Evolutionary conservation across 2,888 invertebrate genomes (phyloP), one percentile per base, ranked within the genome.

Genomic region (Heliconius sara): DNA sequence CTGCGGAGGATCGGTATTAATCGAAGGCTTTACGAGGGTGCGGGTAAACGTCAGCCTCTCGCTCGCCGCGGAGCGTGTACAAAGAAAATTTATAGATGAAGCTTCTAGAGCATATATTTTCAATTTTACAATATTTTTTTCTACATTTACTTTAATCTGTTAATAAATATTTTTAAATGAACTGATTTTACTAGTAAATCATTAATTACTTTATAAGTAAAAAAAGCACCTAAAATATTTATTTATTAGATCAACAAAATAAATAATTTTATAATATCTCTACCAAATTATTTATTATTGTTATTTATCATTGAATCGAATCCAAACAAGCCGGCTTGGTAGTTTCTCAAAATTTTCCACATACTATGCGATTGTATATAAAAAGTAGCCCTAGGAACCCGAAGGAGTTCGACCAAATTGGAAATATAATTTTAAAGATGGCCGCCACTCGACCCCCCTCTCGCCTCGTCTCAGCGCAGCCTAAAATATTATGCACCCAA

Each of bases 401-500:
- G 88, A 93, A 93, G 89, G 88, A 92, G 91, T 90, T 91, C 91
- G 88, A 86, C 90, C 91, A 91, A 94, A 94, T 93, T 94, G 92
- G 93, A 94, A 94, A 95, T 93, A 94, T 93, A 92, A 93, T 93
- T 95, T 94, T 94, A 94, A 95, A 95, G 94, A 95, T 95, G 95
- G 95, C 95, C 89, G 93, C 92, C 91, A 85, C 87, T 90, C 89
- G 89, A 89, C 88, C 84, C 87, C 89, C 83, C 90, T 90, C 88
- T 88, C 88, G 85, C 88, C 84, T 87, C 88, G 82, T 87, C 91
- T 91, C 90, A 91, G 88, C 94, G 93, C 92, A 93, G 91, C 93
- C 93, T 94, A 95, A 95, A 95, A 95, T 95, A 95, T 95, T 95
- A 95, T 95, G 95, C 95, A 95, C 95, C 95, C 95, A 91, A 95